phyloP scores from a whole-genome alignment of 2,113 vertebrate species.

The Albula goreensis region DNA sequence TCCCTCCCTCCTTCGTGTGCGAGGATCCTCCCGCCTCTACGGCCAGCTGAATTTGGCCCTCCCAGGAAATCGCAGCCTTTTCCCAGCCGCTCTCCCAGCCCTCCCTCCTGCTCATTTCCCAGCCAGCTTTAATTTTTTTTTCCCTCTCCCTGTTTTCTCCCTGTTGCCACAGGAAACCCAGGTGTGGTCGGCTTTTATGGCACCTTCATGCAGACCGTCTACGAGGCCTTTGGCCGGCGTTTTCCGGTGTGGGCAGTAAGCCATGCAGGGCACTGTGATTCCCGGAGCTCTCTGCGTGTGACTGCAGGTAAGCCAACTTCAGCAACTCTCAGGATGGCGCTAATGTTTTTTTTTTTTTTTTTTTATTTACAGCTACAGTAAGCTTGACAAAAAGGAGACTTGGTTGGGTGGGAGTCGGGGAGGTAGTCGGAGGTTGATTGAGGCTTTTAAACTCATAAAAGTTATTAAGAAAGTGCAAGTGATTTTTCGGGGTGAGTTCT shows the following conservation, averaged over 20 bases:
- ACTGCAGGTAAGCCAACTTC: slow-evolving; percentile 70
- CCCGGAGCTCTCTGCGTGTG: slow-evolving; percentile 81
- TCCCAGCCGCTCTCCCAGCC: not conserved
- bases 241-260: slow-evolving; percentile 89
- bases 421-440: no score
- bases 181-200: slow-evolving; percentile 83
- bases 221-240: slow-evolving; percentile 63
- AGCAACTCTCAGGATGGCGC: not conserved
- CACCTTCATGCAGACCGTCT: slow-evolving; percentile 82
- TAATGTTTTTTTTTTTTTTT: no score
- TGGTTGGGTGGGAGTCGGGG: no score
- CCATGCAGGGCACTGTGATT: slow-evolving; percentile 84
- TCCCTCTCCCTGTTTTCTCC: not conserved
- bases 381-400: no score
- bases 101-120: not conserved
- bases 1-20: not conserved
- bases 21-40: not conserved
- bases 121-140: not conserved
- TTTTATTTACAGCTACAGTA: no score
- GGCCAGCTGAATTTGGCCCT: not conserved
- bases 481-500: not conserved
- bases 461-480: no score
- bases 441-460: no score
- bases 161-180: slow-evolving; percentile 84
- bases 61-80: not conserved